Percentiles rank a stretch among this genome's conserved stretches.
phyloP scores from a whole-genome alignment of 2,888 invertebrate species.

The Meandrusa payeni region DNA sequence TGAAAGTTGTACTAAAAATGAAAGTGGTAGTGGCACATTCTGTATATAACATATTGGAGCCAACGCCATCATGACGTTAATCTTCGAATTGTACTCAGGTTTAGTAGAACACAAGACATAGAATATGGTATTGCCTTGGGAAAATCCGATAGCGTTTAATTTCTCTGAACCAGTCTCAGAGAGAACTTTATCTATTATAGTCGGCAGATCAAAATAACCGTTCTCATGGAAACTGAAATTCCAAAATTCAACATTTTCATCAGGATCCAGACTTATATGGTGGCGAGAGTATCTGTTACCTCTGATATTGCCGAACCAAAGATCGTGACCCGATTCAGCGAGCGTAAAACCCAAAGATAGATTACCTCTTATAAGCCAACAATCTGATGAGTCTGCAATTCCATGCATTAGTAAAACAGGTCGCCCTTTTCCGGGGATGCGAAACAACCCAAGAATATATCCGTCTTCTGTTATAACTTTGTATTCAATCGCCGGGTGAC shows the following conservation, averaged over 20 bases:
- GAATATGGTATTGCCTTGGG: slow-evolving; percentile 83
- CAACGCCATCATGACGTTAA: slow-evolving; percentile 69
- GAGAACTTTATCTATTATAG: slow-evolving; percentile 70
- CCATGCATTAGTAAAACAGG: slow-evolving; percentile 59
- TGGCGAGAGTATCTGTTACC: slow-evolving; percentile 82
- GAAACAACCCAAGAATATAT: slow-evolving; percentile 35
- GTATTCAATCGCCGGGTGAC: slow-evolving; percentile 27
- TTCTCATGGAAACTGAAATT: slow-evolving; percentile 85
- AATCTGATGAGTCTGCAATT: slow-evolving; percentile 49
- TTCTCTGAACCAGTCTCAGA: slow-evolving; percentile 68
- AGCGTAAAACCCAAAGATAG: slow-evolving; percentile 53
- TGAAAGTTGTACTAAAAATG: slow-evolving; percentile 6
- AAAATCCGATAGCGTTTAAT: slow-evolving; percentile 86
- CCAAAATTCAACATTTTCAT: slow-evolving; percentile 68
- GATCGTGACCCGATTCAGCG: slow-evolving; percentile 78
- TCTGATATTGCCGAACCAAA: slow-evolving; percentile 68
- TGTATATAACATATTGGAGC: slow-evolving; percentile 46
- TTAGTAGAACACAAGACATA: slow-evolving; percentile 75
- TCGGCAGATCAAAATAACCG: slow-evolving; percentile 85
- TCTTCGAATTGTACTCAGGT: slow-evolving; percentile 81
- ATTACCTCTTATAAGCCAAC: slow-evolving; percentile 52
- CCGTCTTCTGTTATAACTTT: slow-evolving; percentile 37
- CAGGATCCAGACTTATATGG: slow-evolving; percentile 70
- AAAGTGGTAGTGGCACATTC: slow-evolving; percentile 27
- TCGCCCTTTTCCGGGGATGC: slow-evolving; percentile 35